These are phyloP conservation scores for Paramisgurnus dabryanus DNA, from an alignment of 2,113 vertebrate genomes.

Conservation along the genomic window DNA sequence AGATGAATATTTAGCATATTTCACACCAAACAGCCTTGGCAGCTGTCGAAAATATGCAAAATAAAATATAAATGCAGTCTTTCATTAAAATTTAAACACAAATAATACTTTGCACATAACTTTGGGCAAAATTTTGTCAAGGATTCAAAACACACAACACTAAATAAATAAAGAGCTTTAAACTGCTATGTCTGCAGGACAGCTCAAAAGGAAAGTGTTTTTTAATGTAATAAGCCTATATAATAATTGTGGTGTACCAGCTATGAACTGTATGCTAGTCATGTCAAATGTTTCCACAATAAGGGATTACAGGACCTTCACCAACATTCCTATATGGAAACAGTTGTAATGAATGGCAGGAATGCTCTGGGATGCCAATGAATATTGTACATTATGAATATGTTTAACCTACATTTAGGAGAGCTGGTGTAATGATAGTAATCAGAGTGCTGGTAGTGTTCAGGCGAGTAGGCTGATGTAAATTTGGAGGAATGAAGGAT, in stretches of 20 bases:
- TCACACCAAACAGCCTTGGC: not conserved
- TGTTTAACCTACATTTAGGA: slow-evolving; percentile 82
- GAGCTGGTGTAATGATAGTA: slow-evolving; percentile 90
- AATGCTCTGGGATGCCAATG: not conserved
- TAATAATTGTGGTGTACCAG: not conserved
- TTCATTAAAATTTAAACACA: not conserved
- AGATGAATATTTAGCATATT: not conserved
- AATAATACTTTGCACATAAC: not conserved
- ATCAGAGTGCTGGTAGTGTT: slow-evolving; percentile 86
- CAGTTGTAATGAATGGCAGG: not conserved
- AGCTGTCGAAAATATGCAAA: not conserved
- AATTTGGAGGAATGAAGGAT: slow-evolving; percentile 90
- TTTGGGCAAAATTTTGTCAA: not conserved
- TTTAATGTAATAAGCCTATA: not conserved
- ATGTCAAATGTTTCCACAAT: not conserved
- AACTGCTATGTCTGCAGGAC: not conserved
- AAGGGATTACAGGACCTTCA: not conserved
- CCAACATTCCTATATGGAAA: not conserved
- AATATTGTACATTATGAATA: slow-evolving; percentile 18
- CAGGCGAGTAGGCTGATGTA: slow-evolving; percentile 86
- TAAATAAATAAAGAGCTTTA: not conserved
- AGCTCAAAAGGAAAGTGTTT: not conserved
- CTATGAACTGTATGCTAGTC: not conserved
- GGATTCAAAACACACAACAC: not conserved
- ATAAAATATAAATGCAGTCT: not conserved